These are phyloP conservation scores for Lanistes nyassanus DNA, from an alignment of 1,140 invertebrate species.

Conservation along the genomic window DNA sequence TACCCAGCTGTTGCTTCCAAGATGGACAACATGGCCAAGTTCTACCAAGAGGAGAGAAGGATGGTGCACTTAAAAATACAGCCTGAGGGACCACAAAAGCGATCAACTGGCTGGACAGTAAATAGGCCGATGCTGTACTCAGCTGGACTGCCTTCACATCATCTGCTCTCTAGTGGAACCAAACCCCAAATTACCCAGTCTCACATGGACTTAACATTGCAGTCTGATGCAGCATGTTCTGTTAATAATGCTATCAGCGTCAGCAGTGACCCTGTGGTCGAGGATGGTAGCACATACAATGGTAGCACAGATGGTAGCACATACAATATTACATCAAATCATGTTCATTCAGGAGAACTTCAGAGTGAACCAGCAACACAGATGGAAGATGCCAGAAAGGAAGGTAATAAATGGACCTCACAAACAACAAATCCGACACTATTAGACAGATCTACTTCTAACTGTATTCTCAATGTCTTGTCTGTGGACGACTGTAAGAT, in stretches of 20 bases:
- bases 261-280: not conserved
- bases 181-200: not conserved
- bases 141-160: not conserved
- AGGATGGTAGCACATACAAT: constrained; percentile 23
- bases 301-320: constrained; percentile 20
- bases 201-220: not conserved
- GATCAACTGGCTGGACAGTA: constrained; percentile 20
- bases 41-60: constrained; percentile 6
- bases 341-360: constrained; percentile 2
- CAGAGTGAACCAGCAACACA: not conserved
- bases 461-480: constrained; percentile 51
- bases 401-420: constrained; percentile 19
- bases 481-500: constrained; percentile 55
- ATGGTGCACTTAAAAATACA: constrained; percentile 12
- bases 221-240: not conserved
- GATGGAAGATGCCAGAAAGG: not conserved
- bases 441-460: constrained; percentile 35
- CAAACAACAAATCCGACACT: constrained; percentile 20
- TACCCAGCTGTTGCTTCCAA: constrained; percentile 3
- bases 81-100: constrained; percentile 16
- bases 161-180: not conserved
- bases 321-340: constrained; percentile 27
- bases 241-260: not conserved
- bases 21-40: not conserved
- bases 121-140: constrained; percentile 20